Evolutionary conservation across 2,888 invertebrate species (phyloP).

Genomic region (Troilus luridus): DNA sequence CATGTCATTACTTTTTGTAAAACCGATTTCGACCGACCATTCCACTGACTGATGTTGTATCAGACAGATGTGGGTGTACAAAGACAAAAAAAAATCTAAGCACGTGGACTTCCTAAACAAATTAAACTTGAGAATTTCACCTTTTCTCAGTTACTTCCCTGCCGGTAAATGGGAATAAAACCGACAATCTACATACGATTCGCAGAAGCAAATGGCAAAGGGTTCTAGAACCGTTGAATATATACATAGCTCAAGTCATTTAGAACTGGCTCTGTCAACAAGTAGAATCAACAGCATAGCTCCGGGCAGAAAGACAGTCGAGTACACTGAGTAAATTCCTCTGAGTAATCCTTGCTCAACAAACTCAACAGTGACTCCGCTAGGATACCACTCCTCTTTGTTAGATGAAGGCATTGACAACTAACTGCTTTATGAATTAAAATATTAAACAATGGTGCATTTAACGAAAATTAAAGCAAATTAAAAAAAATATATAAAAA

Average conservation of each 20-base stretch:
- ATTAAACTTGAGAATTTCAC: background rate
- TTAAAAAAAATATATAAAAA: too few species aligned
- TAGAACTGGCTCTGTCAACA: constrained; percentile 3
- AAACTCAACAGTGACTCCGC: background rate
- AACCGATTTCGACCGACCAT: too few species aligned
- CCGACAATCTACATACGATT: background rate
- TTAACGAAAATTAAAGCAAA: background rate
- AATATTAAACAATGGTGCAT: background rate
- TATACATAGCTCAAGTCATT: constrained; percentile 28
- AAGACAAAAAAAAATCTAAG: too few species aligned
- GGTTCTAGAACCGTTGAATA: background rate
- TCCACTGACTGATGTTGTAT: too few species aligned
- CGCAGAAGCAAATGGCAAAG: background rate
- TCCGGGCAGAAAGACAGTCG: background rate
- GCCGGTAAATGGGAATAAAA: background rate
- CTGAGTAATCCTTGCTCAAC: background rate
- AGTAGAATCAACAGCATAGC: constrained; percentile 19
- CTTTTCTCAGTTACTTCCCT: background rate
- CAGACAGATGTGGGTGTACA: too few species aligned
- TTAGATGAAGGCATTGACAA: background rate
- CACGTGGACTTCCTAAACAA: too few species aligned
- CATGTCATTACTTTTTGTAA: too few species aligned
- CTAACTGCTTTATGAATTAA: background rate
- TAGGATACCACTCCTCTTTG: background rate
- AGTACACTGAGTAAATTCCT: background rate